Percentiles rank a stretch among this genome's conserved stretches.
Conservation (phyloP, 2,888 invertebrate species). For the Noctuana brunneofusca region DNA sequence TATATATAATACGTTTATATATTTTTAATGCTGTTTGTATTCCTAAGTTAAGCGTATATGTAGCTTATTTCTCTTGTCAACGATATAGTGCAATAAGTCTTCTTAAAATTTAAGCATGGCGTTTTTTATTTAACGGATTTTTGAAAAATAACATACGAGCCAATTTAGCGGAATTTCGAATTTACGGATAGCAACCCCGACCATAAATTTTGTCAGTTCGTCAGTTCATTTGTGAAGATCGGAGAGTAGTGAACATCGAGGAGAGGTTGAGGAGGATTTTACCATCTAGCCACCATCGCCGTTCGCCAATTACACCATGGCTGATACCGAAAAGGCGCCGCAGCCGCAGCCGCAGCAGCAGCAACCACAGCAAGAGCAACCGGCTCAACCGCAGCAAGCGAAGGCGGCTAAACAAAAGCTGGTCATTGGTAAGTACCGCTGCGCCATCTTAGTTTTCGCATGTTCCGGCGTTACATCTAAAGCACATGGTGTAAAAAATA, state of each 20-base stretch:
- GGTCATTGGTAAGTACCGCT: conserved; percentile 90
- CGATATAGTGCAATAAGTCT: too few relatives aligned
- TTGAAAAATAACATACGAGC: too few relatives aligned
- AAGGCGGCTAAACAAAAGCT: conserved; percentile 91
- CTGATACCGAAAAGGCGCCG: conserved; percentile 96
- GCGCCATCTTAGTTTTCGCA: conserved; percentile 73
- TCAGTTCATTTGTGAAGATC: conserved; percentile 66
- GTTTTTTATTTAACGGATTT: too few relatives aligned
- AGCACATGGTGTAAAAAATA: too few relatives aligned
- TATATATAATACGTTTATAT: too few relatives aligned
- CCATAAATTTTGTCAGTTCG: conserved; percentile 40
- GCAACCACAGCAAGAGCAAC: conserved; percentile 75
- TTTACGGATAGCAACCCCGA: too few relatives aligned
- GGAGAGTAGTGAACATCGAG: conserved; percentile 88
- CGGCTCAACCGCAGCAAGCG: conserved; percentile 83
- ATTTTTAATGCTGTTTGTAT: too few relatives aligned
- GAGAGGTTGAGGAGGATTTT: conserved; percentile 90
- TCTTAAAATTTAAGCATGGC: too few relatives aligned
- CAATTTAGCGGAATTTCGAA: too few relatives aligned
- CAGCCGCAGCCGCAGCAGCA: conserved; percentile 85
- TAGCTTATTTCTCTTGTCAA: too few relatives aligned
- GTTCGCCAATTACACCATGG: conserved; percentile 94
- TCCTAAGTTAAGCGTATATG: too few relatives aligned
- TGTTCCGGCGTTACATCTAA: too few relatives aligned
- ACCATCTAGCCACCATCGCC: conserved; percentile 88